These are phyloP conservation scores for Macaca mulatta DNA, from an alignment of 2,113 vertebrate species.

Conservation along the genomic window DNA sequence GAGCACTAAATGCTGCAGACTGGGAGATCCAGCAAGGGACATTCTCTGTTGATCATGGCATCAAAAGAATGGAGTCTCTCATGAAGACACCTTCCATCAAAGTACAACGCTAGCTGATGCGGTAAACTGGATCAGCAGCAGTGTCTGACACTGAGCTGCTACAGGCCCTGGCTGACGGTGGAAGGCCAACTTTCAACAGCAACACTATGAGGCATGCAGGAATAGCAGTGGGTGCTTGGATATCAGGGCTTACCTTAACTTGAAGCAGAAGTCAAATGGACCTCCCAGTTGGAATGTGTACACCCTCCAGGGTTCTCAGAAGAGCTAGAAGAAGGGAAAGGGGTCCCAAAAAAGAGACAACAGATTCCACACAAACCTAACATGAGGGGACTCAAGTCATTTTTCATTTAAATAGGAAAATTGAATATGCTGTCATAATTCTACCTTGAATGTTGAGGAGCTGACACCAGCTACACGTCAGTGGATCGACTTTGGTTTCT, in stretches of 20 bases:
- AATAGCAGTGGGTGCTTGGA: not conserved
- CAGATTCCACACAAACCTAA: not conserved
- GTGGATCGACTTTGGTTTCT: constrained; percentile 5
- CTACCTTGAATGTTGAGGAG: not conserved
- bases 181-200: not conserved
- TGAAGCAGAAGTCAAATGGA: not conserved
- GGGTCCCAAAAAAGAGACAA: not conserved
- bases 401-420: constrained; percentile 28
- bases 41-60: not conserved
- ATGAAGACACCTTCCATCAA: not conserved
- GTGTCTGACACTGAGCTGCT: not conserved
- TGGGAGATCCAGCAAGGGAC: not conserved
- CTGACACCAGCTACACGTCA: not conserved
- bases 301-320: not conserved
- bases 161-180: not conserved
- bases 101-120: not conserved
- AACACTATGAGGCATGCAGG: not conserved
- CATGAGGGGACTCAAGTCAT: not conserved
- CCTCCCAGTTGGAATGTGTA: not conserved
- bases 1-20: not conserved
- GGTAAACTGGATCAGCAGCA: not conserved
- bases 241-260: not conserved
- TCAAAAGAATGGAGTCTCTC: not conserved
- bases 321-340: not conserved
- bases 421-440: not conserved